Conservation (phyloP, 2,797 vertebrate genomes). For the Mycteria americana region DNA sequence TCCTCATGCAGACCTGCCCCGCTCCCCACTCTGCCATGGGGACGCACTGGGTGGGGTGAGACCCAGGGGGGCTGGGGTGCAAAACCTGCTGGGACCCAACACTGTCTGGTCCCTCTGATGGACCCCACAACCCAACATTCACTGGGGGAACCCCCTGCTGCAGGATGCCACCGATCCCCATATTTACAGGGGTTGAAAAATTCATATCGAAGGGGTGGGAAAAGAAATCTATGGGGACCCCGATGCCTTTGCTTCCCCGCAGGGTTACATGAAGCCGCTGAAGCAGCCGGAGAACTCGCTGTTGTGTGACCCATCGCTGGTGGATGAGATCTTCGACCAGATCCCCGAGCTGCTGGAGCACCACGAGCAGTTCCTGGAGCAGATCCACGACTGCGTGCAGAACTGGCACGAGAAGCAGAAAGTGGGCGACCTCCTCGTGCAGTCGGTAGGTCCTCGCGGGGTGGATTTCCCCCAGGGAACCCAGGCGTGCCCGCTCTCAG, state of each 20-base stretch:
- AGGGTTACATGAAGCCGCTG: conserved; percentile 98
- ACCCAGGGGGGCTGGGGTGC: not conserved
- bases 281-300: conserved; percentile 90
- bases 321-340: conserved; percentile 98
- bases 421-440: conserved; percentile 90
- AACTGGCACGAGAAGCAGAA: conserved; percentile 95
- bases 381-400: conserved; percentile 86
- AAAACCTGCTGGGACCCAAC: not conserved
- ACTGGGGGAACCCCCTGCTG: not conserved
- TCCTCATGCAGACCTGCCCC: not conserved
- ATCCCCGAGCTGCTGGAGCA: conserved; percentile 97
- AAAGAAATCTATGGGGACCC: rapidly evolving
- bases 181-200: not conserved
- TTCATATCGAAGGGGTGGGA: not conserved
- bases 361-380: conserved; percentile 94
- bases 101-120: not conserved
- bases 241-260: not conserved
- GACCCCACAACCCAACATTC: rapidly evolving
- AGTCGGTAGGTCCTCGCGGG: conserved; percentile 83
- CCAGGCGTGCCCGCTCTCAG: not conserved
- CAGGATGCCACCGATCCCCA: not conserved
- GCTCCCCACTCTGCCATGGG: rapidly evolving
- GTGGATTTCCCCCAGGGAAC: not conserved
- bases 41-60: no score
- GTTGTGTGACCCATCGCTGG: conserved; percentile 91